These are phyloP conservation scores for Drosophila tripunctata DNA, from an alignment of 2,888 invertebrate species.

Conservation along the genomic window DNA sequence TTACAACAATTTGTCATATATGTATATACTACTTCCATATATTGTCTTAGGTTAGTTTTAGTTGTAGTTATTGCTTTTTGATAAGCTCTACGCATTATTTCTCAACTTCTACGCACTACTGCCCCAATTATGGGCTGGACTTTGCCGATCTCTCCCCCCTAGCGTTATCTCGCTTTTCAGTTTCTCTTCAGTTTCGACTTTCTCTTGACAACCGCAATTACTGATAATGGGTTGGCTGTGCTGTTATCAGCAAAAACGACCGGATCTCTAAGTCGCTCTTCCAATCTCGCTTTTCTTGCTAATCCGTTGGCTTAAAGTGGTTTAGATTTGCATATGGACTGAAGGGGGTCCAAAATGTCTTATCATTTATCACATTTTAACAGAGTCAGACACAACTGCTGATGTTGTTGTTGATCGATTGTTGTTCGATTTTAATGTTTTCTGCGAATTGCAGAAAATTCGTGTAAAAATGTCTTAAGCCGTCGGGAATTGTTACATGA, in stretches of 20 bases:
- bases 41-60: slow-evolving; percentile 64
- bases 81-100: slow-evolving; percentile 55
- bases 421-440: slow-evolving; percentile 56
- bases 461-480: slow-evolving; percentile 45
- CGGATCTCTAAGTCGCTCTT: slow-evolving; percentile 63
- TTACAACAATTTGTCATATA: slow-evolving; percentile 24
- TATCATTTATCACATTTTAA: slow-evolving; percentile 5
- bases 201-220: slow-evolving; percentile 36
- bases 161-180: background rate
- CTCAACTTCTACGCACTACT: slow-evolving; percentile 49
- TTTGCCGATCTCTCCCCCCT: background rate
- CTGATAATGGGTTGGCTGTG: slow-evolving; percentile 58
- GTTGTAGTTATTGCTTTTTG: slow-evolving; percentile 17
- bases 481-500: slow-evolving; percentile 50
- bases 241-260: slow-evolving; percentile 44
- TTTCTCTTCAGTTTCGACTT: slow-evolving; percentile 10
- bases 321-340: slow-evolving; percentile 16
- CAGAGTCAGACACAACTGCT: background rate
- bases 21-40: too few species aligned
- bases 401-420: background rate
- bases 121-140: slow-evolving; percentile 43
- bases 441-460: slow-evolving; percentile 53
- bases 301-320: slow-evolving; percentile 28
- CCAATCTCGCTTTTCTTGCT: slow-evolving; percentile 31
- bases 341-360: slow-evolving; percentile 25